These are phyloP conservation scores for Atherinosoma microstoma DNA, from an alignment of 2,797 vertebrate species.

Conservation along the genomic window DNA sequence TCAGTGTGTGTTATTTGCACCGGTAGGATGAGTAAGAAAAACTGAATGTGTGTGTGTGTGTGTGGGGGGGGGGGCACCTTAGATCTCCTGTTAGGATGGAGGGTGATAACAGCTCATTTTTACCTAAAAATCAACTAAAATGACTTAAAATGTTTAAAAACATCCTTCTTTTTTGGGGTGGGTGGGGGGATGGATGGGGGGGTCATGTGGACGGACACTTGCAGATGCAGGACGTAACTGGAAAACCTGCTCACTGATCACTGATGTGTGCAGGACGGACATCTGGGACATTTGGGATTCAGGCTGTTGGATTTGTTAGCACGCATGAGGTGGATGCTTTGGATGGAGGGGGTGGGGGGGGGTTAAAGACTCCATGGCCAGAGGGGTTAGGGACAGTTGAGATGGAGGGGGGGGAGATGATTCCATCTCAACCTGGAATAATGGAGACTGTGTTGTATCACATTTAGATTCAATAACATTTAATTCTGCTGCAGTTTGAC, in stretches of 20 bases:
- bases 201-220: neutral
- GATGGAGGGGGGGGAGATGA: conserved; percentile 27
- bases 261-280: conserved; percentile 21
- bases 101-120: neutral
- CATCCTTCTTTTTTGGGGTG: neutral
- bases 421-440: neutral
- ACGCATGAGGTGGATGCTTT: conserved; percentile 12
- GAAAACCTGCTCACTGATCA: neutral
- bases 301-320: conserved; percentile 36
- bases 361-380: conserved; percentile 61
- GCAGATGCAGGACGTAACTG: no score
- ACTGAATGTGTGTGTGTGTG: no score
- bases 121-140: neutral
- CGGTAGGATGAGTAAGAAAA: conserved; percentile 51
- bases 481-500: no score
- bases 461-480: no score
- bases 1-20: conserved; percentile 40
- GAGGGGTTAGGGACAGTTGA: conserved; percentile 69
- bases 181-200: neutral
- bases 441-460: no score
- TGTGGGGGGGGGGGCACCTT: neutral
- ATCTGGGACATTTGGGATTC: conserved; percentile 33
- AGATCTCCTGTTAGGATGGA: conserved; percentile 34
- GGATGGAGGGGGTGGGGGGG: conserved; percentile 18
- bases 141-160: no score